Evolutionary conservation across 2,888 invertebrate genomes (phyloP).

Genomic region (Isotomurus palustris): DNA sequence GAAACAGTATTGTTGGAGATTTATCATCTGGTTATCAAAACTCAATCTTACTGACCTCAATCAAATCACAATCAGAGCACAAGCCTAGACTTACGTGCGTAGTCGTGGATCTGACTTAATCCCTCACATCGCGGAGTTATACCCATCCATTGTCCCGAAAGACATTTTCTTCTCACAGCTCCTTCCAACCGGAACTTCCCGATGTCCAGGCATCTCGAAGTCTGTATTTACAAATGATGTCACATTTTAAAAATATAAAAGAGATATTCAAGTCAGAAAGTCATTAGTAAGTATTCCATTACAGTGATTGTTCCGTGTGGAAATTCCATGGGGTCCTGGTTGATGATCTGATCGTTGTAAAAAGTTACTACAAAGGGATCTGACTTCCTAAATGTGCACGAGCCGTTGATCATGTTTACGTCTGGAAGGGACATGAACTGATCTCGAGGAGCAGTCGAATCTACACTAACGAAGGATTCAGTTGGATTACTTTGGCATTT

Average conservation of each 20-base stretch:
- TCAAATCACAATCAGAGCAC: neutral
- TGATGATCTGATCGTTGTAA: conserved; percentile 71
- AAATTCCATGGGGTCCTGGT: conserved; percentile 70
- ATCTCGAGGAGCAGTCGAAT: conserved; percentile 1
- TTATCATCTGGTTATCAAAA: conserved; percentile 17
- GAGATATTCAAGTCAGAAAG: neutral
- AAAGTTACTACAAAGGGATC: conserved; percentile 68
- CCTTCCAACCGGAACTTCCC: conserved; percentile 78
- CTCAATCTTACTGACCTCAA: neutral
- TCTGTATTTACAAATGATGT: conserved; percentile 46
- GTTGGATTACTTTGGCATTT: too few relatives aligned
- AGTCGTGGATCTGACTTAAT: conserved; percentile 79
- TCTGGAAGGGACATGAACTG: conserved; percentile 6
- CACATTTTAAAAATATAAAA: neutral
- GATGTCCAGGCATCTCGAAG: conserved; percentile 71
- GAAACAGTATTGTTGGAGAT: conserved; percentile 33
- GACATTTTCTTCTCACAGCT: conserved; percentile 65
- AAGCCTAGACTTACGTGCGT: conserved; percentile 62
- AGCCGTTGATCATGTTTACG: conserved; percentile 48
- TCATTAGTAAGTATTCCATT: conserved; percentile 42
- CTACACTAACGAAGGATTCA: neutral
- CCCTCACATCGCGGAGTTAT: conserved; percentile 67
- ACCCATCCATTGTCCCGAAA: conserved; percentile 77
- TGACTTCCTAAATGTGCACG: conserved; percentile 70
- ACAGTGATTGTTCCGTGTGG: conserved; percentile 68